A percentile compares a stretch with the other conserved stretches of the same genome.
phyloP scores from a whole-genome alignment of 2,113 vertebrate species.

The Coracopsis vasa region DNA sequence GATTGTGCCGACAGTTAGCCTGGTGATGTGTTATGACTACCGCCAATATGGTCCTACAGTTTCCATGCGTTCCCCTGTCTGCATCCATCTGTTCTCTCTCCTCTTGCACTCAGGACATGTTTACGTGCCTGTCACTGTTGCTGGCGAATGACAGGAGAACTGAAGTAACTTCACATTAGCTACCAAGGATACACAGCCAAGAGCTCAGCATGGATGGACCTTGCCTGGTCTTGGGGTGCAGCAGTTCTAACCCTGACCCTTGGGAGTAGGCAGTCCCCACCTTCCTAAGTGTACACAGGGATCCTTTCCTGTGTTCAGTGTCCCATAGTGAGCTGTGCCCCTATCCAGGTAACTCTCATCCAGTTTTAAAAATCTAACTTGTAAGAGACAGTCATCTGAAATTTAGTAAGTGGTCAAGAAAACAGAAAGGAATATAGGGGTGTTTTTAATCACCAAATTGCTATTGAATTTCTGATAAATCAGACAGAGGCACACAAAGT shows the following conservation, averaged over 20 bases:
- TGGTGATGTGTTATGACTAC: background rate
- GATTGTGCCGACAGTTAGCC: background rate
- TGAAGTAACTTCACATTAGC: background rate
- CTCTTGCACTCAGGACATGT: background rate
- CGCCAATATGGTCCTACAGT: background rate
- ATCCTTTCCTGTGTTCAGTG: background rate
- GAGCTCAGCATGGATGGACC: background rate
- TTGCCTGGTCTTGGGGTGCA: rapidly evolving
- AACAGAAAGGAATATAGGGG: background rate
- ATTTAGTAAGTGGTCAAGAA: background rate
- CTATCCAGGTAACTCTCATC: background rate
- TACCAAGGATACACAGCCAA: rapidly evolving
- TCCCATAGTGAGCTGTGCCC: background rate
- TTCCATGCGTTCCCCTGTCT: rapidly evolving
- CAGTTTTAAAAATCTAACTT: background rate
- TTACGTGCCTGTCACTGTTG: background rate
- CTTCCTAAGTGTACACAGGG: rapidly evolving
- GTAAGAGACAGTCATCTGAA: background rate
- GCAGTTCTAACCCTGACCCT: background rate
- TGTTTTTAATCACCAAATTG: background rate
- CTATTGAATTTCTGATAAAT: background rate
- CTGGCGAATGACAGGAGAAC: background rate
- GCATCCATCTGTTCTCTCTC: constrained; percentile 24
- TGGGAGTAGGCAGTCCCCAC: rapidly evolving
- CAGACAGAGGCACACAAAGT: background rate